phyloP scores from a whole-genome alignment of 2,888 invertebrate species.

The Theodoxus fluviatilis region DNA sequence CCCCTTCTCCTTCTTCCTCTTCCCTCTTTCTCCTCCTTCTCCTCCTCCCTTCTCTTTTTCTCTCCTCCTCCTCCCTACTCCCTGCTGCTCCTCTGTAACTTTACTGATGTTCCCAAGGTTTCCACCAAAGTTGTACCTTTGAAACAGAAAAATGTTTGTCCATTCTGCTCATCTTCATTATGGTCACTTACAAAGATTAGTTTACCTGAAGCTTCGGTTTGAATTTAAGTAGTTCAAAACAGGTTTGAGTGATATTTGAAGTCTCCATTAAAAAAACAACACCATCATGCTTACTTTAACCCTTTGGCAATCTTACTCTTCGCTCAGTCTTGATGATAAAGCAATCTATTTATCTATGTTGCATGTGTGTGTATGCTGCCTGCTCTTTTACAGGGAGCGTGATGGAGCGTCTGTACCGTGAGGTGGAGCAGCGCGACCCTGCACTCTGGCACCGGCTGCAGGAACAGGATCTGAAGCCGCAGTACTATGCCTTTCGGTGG shows the following conservation, averaged over 20 bases:
- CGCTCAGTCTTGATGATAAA: neutral
- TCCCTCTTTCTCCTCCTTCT: neutral
- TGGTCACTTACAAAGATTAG: no score
- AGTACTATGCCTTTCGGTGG: slow-evolving; percentile 98
- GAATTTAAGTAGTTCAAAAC: no score
- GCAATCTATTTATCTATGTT: neutral
- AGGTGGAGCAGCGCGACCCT: slow-evolving; percentile 80
- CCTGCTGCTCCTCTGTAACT: no score
- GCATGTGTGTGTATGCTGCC: neutral
- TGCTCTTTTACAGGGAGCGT: slow-evolving; percentile 66
- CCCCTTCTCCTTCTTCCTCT: neutral
- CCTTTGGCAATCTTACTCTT: no score
- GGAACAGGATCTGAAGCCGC: slow-evolving; percentile 87
- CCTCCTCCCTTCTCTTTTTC: neutral
- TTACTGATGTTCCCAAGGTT: no score
- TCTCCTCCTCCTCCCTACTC: neutral
- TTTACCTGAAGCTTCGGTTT: no score
- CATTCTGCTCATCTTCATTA: no score
- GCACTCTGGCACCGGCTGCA: slow-evolving; percentile 80
- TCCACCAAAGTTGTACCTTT: no score
- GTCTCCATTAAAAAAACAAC: no score
- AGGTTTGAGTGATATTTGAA: no score
- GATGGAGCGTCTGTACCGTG: slow-evolving; percentile 82
- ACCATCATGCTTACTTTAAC: no score
- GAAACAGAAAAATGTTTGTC: no score